phyloP scores from a whole-genome alignment of 2,797 vertebrate genomes.

The Rhyacichthys aspro region DNA sequence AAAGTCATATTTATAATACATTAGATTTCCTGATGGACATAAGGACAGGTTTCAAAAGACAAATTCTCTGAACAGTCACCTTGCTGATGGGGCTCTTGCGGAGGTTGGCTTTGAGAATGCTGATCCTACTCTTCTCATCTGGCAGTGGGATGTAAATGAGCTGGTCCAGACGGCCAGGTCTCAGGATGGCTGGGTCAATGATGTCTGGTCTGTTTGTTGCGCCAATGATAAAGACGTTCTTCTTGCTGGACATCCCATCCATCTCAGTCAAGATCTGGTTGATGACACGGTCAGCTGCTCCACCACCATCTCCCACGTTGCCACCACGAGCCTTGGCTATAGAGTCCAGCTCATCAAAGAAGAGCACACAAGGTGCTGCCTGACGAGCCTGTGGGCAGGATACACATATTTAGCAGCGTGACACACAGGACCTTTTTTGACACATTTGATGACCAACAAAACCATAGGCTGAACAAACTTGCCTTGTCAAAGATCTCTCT shows the following conservation, averaged over 20 bases:
- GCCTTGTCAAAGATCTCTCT: slow-evolving; percentile 99
- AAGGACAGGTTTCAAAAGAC: not conserved
- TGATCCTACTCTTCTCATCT: slow-evolving; percentile 96
- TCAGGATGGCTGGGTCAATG: slow-evolving; percentile 96
- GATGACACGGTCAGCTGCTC: slow-evolving; percentile 95
- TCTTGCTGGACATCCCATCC: slow-evolving; percentile 99
- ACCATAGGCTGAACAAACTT: slow-evolving; percentile 15
- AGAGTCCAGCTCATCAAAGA: slow-evolving; percentile 97
- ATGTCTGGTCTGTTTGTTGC: slow-evolving; percentile 98
- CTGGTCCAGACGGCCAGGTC: slow-evolving; percentile 95
- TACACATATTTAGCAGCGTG: not conserved
- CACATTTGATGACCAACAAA: not conserved
- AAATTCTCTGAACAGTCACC: slow-evolving; percentile 63
- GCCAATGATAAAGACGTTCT: slow-evolving; percentile 98
- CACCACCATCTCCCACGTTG: slow-evolving; percentile 93
- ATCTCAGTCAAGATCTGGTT: slow-evolving; percentile 99
- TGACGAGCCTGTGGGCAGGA: slow-evolving; percentile 86
- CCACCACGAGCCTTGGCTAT: slow-evolving; percentile 97
- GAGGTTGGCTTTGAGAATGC: slow-evolving; percentile 97
- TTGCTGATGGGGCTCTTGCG: slow-evolving; percentile 97
- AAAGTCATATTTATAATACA: not conserved
- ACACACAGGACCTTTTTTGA: not conserved
- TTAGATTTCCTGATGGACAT: too few relatives aligned
- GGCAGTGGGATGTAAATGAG: slow-evolving; percentile 98
- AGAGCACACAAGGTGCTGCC: slow-evolving; percentile 94